These are phyloP conservation scores for Platysternon megacephalum DNA, from an alignment of 2,113 vertebrate genomes.

Conservation along the genomic window DNA sequence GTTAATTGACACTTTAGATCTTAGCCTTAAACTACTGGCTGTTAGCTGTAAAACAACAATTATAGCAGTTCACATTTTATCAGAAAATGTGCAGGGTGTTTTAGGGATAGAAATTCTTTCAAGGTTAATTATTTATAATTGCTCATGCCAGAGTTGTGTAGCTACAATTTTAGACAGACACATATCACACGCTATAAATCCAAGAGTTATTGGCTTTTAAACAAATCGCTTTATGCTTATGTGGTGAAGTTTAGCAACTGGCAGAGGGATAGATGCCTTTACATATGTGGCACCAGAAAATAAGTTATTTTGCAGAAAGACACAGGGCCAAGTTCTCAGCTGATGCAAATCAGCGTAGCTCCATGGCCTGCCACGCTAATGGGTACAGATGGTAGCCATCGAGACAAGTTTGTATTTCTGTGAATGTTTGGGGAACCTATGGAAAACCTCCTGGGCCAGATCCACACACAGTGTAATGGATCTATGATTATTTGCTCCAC, in stretches of 20 bases:
- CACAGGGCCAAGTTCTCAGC: not conserved
- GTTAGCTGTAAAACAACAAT: constrained; percentile 65
- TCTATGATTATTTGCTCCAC: constrained; percentile 1
- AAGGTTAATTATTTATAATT: constrained; percentile 44
- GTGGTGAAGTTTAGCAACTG: not conserved
- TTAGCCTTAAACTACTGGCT: constrained; percentile 68
- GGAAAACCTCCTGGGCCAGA: not conserved
- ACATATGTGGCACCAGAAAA: accelerated
- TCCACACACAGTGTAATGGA: constrained; percentile 10
- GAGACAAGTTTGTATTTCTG: not conserved
- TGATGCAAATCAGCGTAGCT: accelerated
- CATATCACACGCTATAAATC: not conserved
- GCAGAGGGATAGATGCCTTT: not conserved
- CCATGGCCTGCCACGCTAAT: accelerated
- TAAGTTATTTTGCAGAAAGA: not conserved
- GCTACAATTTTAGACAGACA: not conserved
- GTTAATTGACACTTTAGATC: constrained; percentile 73
- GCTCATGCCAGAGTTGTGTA: constrained; percentile 18
- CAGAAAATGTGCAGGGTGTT: constrained; percentile 47
- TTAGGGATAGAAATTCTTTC: constrained; percentile 49
- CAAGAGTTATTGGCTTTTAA: not conserved
- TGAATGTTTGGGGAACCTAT: not conserved
- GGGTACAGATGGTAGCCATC: not conserved
- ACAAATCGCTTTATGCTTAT: not conserved
- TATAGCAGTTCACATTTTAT: not conserved